Evolutionary conservation across 2,797 vertebrate species (phyloP).

Genomic region (Todus mexicanus): DNA sequence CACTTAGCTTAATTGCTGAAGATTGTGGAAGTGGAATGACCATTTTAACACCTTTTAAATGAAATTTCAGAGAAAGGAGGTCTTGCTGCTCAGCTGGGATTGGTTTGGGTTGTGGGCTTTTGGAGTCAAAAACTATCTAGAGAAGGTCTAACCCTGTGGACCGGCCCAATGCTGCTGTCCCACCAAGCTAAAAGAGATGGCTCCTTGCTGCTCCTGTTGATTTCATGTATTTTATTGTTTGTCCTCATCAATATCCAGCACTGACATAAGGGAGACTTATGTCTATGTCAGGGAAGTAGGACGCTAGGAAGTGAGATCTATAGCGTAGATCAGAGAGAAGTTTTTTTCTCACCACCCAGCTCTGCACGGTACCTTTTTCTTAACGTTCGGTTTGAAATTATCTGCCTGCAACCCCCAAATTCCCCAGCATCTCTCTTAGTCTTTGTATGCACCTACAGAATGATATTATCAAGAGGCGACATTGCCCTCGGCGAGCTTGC

Average conservation of each 20-base stretch:
- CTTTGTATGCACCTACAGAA: too few species aligned
- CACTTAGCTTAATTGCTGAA: neutral
- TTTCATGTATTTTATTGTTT: neutral
- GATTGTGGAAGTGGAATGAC: neutral
- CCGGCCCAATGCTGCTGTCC: neutral
- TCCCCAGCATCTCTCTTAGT: neutral
- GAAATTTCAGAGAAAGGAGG: neutral
- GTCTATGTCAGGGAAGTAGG: neutral
- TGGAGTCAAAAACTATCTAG: neutral
- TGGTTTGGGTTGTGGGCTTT: neutral
- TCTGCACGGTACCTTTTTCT: neutral
- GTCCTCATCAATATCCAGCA: neutral
- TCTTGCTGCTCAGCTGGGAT: neutral
- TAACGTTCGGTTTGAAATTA: neutral
- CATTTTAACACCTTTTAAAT: constrained; percentile 3
- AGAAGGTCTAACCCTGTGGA: neutral
- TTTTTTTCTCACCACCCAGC: neutral
- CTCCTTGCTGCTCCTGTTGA: neutral
- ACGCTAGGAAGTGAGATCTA: neutral
- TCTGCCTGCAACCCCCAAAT: neutral
- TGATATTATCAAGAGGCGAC: neutral
- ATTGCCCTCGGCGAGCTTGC: neutral
- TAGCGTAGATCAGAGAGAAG: neutral
- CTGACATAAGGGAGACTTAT: neutral
- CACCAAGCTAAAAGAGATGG: neutral